Percentiles rank a stretch among this genome's conserved stretches.
These are phyloP conservation scores for Drosophila austrosaltans DNA, from an alignment of 2,888 invertebrate species.

Conservation along the genomic window DNA sequence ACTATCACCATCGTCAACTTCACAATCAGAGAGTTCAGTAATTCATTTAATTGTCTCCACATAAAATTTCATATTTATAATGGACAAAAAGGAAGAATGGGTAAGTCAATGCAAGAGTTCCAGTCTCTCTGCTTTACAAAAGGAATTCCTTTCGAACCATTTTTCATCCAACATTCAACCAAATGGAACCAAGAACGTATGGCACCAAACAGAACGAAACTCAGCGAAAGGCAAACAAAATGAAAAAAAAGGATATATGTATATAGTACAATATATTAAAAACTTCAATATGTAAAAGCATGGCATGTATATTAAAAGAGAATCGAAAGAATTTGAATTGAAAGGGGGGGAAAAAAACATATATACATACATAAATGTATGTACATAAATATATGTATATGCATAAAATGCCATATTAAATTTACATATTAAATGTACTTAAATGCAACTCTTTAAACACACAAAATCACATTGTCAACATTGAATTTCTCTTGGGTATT, in stretches of 20 bases:
- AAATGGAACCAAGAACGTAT: not conserved
- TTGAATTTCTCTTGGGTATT: not conserved
- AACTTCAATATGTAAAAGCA: conserved; percentile 1
- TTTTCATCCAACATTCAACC: conserved; percentile 40
- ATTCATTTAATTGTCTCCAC: conserved; percentile 66
- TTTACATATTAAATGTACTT: conserved; percentile 8
- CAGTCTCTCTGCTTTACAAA: conserved; percentile 24
- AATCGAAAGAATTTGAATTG: conserved; percentile 15
- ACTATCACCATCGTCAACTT: not conserved
- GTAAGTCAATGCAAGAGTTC: conserved; percentile 48
- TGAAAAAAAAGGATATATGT: not conserved
- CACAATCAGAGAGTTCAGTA: conserved; percentile 37
- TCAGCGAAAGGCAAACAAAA: not conserved
- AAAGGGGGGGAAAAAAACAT: not conserved
- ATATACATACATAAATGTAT: no score
- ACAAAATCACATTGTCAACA: conserved; percentile 1
- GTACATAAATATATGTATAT: no score
- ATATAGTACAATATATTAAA: conserved; percentile 14
- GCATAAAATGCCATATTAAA: not conserved
- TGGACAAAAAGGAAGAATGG: conserved; percentile 52
- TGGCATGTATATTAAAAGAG: conserved; percentile 13
- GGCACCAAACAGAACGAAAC: not conserved
- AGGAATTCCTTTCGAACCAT: conserved; percentile 37
- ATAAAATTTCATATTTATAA: conserved; percentile 77
- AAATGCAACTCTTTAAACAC: conserved; percentile 14